Evolutionary conservation across 2,797 vertebrate species (phyloP).

Genomic region (Cynopterus sphinx): DNA sequence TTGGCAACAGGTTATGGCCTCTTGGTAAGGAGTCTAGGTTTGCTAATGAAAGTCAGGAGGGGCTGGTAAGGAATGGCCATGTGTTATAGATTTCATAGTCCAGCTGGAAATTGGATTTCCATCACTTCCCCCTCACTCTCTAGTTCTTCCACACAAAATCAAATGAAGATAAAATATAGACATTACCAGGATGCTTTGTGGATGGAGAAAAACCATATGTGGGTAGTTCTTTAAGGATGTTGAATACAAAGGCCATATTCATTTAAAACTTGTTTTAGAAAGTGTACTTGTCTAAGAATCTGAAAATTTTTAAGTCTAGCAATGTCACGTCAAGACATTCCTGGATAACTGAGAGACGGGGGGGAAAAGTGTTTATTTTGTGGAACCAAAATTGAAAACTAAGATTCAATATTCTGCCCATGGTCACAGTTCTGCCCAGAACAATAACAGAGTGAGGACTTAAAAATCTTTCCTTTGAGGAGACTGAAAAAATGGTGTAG

Average conservation of each 20-base stretch:
- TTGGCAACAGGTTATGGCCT: not conserved
- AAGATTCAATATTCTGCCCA: not conserved
- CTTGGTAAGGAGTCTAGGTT: not conserved
- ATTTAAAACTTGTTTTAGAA: not conserved
- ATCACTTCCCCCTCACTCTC: not conserved
- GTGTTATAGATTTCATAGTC: not conserved
- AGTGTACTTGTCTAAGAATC: not conserved
- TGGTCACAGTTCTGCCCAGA: not conserved
- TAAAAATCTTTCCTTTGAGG: not conserved
- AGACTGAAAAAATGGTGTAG: no score
- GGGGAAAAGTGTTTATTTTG: not conserved
- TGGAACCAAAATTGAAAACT: not conserved
- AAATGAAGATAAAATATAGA: not conserved
- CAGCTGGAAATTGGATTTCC: not conserved
- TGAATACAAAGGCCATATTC: not conserved
- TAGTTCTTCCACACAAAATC: not conserved
- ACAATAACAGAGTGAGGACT: not conserved
- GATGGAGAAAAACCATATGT: not conserved
- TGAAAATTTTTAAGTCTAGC: not conserved
- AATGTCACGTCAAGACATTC: not conserved
- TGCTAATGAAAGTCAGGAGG: not conserved
- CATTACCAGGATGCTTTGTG: not conserved
- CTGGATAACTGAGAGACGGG: not conserved
- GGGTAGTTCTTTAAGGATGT: not conserved
- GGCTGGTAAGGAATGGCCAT: not conserved